Conservation (phyloP, 2,888 invertebrate species). For the Steinernema hermaphroditum region DNA sequence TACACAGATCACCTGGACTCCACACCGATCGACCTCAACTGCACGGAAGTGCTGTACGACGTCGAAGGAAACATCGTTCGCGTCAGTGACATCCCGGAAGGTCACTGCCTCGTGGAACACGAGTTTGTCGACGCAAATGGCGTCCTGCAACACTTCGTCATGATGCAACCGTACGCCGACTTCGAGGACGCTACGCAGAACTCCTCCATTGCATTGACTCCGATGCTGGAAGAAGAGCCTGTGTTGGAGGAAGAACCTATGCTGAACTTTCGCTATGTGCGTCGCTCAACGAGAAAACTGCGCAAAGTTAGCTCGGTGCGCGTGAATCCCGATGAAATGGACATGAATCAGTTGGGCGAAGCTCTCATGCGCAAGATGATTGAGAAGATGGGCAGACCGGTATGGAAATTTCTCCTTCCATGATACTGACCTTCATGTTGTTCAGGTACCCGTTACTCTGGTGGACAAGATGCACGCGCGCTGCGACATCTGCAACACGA, state of each 20-base stretch:
- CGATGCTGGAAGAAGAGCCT: no score
- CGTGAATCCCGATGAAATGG: conserved; percentile 63
- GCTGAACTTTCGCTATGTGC: conserved; percentile 44
- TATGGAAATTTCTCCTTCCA: conserved; percentile 28
- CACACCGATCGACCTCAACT: no score
- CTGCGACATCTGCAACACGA: conserved; percentile 62
- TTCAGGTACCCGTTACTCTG: conserved; percentile 59
- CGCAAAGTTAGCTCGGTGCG: conserved; percentile 55
- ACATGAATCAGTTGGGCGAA: conserved; percentile 53
- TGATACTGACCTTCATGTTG: conserved; percentile 1
- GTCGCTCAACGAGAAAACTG: conserved; percentile 46
- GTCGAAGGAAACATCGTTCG: no score
- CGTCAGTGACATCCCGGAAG: no score
- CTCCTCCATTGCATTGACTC: no score
- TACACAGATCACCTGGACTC: no score
- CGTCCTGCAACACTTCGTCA: no score
- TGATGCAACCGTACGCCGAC: no score
- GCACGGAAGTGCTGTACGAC: no score
- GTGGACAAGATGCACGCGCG: conserved; percentile 65
- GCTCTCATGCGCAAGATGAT: conserved; percentile 62
- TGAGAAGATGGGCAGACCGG: conserved; percentile 64
- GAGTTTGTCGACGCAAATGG: no score
- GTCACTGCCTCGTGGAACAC: no score
- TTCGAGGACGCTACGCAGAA: no score
- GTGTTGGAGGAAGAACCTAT: conserved; percentile 48